These are phyloP conservation scores for Augochlora pura DNA, from an alignment of 1,140 invertebrate genomes.

Conservation along the genomic window DNA sequence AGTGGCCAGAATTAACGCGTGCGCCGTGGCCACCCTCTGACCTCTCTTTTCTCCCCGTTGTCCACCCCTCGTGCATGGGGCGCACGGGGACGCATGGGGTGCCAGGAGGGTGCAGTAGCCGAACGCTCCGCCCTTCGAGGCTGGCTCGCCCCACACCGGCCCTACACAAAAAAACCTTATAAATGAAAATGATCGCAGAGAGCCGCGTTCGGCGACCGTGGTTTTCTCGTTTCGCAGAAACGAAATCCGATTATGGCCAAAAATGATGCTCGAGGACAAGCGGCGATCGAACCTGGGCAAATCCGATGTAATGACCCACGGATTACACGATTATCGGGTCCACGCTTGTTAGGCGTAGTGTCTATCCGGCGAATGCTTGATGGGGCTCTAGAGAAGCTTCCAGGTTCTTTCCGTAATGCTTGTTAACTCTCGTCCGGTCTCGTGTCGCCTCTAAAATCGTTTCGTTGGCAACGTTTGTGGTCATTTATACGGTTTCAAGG, in stretches of 20 bases:
- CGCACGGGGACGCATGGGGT: slow-evolving; percentile 25
- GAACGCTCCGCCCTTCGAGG: slow-evolving; percentile 48
- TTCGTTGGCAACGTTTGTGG: too few species aligned
- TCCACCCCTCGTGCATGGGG: slow-evolving; percentile 25
- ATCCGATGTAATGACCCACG: slow-evolving; percentile 29
- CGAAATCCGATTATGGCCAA: slow-evolving; percentile 65
- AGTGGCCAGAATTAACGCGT: slow-evolving; percentile 77
- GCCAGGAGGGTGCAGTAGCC: slow-evolving; percentile 37
- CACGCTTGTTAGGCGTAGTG: neutral
- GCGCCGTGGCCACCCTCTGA: slow-evolving; percentile 49
- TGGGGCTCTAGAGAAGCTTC: neutral
- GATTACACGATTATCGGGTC: slow-evolving; percentile 23
- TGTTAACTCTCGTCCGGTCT: too few species aligned
- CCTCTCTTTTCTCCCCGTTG: slow-evolving; percentile 18
- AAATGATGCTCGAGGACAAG: slow-evolving; percentile 19
- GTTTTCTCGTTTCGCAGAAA: slow-evolving; percentile 52
- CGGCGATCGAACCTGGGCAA: neutral
- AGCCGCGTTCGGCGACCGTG: neutral
- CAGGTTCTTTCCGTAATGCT: too few species aligned
- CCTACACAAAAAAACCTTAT: slow-evolving; percentile 64
- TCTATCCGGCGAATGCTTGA: neutral
- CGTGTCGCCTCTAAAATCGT: too few species aligned
- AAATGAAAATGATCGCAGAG: slow-evolving; percentile 65
- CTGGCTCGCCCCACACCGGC: slow-evolving; percentile 47
- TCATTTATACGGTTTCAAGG: too few species aligned